Evolutionary conservation across 2,888 invertebrate species (phyloP).

Genomic region (Deladenus siricidicola): DNA sequence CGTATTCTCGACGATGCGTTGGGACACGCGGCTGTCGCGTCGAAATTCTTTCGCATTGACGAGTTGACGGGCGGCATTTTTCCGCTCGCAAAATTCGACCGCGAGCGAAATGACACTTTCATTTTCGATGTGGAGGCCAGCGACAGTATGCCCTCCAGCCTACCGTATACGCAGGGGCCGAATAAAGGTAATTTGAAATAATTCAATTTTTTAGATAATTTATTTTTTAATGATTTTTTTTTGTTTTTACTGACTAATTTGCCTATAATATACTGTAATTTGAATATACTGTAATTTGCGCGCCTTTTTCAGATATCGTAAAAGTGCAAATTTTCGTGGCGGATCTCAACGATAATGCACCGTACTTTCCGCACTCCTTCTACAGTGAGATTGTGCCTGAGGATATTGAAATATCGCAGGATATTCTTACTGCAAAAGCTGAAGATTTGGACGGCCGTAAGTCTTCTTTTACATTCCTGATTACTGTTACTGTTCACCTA

Average conservation of each 20-base stretch:
- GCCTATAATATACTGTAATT: too few species aligned
- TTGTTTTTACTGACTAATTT: too few species aligned
- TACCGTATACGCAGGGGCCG: slow-evolving; percentile 46
- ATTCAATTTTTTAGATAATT: too few species aligned
- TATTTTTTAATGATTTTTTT: too few species aligned
- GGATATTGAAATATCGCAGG: slow-evolving; percentile 28
- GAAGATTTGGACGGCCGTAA: slow-evolving; percentile 47
- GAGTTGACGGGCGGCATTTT: slow-evolving; percentile 88
- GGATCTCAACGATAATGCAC: slow-evolving; percentile 88
- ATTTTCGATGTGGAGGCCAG: slow-evolving; percentile 91
- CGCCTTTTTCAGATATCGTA: slow-evolving; percentile 61
- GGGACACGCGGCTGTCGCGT: slow-evolving; percentile 16
- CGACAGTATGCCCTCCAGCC: slow-evolving; percentile 88
- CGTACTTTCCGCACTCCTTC: slow-evolving; percentile 69
- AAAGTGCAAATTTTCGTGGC: slow-evolving; percentile 92
- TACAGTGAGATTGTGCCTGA: slow-evolving; percentile 39
- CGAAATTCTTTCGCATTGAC: slow-evolving; percentile 74
- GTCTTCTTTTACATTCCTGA: not conserved
- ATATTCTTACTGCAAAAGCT: slow-evolving; percentile 42
- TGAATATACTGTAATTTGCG: not conserved
- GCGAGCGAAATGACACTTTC: slow-evolving; percentile 89
- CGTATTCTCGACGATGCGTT: slow-evolving; percentile 41
- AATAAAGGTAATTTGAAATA: slow-evolving; percentile 37
- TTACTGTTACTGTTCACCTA: too few species aligned
- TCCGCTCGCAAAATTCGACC: slow-evolving; percentile 70